These are phyloP conservation scores for Sicus ferrugineus DNA, from an alignment of 2,888 invertebrate genomes.

Conservation along the genomic window DNA sequence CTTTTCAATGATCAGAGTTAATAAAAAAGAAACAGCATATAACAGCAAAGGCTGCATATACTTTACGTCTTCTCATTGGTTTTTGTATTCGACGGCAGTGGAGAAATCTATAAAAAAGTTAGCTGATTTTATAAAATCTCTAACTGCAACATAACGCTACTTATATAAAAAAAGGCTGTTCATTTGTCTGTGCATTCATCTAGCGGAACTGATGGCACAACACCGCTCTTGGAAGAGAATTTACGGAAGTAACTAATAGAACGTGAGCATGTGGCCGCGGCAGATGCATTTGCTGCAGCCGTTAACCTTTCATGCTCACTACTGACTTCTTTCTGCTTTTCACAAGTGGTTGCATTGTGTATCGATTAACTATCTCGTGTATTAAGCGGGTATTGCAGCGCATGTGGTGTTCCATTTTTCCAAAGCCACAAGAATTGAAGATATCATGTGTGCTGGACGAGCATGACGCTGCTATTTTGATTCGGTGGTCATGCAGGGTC, in stretches of 20 bases:
- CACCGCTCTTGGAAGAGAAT: background rate
- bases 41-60: too few species aligned
- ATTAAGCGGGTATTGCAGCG: background rate
- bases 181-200: background rate
- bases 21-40: too few species aligned
- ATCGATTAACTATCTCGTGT: slow-evolving; percentile 25
- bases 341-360: slow-evolving; percentile 1
- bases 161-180: too few species aligned
- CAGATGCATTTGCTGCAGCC: background rate
- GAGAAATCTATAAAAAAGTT: too few species aligned
- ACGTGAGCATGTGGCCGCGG: background rate
- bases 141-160: too few species aligned
- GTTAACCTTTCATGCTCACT: too few species aligned
- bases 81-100: too few species aligned
- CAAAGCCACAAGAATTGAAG: slow-evolving; percentile 9
- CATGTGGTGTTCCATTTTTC: slow-evolving; percentile 21
- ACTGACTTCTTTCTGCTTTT: background rate
- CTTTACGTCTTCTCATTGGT: too few species aligned
- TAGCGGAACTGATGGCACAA: background rate
- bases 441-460: too few species aligned
- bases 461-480: too few species aligned
- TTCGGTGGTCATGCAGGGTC: background rate
- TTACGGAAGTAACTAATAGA: background rate
- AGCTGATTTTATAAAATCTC: too few species aligned
- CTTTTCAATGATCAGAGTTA: too few species aligned